phyloP scores from a whole-genome alignment of 2,888 invertebrate genomes.

The Sminthurides aquaticus region DNA sequence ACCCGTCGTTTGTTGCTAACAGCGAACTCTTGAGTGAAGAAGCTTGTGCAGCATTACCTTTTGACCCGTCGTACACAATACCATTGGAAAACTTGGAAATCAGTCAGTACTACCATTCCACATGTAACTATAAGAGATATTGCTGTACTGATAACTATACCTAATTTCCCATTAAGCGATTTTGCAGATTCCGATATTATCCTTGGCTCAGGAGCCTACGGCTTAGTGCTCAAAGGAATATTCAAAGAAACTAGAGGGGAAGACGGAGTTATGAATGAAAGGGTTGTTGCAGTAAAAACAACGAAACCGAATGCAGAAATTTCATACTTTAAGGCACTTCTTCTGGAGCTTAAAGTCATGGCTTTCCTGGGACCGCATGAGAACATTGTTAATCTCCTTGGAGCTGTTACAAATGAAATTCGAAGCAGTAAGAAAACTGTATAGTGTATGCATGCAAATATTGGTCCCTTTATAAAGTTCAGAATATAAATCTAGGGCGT shows the following conservation, averaged over 20 bases:
- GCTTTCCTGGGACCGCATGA: conserved; percentile 12
- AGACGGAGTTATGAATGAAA: conserved; percentile 1
- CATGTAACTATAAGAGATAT: too few relatives aligned
- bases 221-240: conserved; percentile 9
- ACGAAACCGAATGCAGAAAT: conserved; percentile 13
- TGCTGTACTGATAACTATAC: too few relatives aligned
- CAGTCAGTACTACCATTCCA: conserved; percentile 6
- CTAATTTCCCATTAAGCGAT: too few relatives aligned
- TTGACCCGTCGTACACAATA: conserved; percentile 9
- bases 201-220: conserved; percentile 13
- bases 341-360: conserved; percentile 17
- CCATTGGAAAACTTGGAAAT: background rate
- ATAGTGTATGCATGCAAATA: too few relatives aligned
- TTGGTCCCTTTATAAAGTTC: too few relatives aligned
- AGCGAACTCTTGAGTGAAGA: background rate
- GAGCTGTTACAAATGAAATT: conserved; percentile 11
- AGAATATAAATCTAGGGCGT: conserved; percentile 3
- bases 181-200: background rate
- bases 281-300: conserved; percentile 10
- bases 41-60: conserved; percentile 1
- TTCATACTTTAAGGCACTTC: conserved; percentile 7
- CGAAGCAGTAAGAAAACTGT: conserved; percentile 5
- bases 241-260: background rate
- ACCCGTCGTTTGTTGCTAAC: conserved; percentile 3
- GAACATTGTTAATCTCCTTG: conserved; percentile 15